phyloP scores from a whole-genome alignment of 2,888 invertebrate species.

The Melieria crassipennis region DNA sequence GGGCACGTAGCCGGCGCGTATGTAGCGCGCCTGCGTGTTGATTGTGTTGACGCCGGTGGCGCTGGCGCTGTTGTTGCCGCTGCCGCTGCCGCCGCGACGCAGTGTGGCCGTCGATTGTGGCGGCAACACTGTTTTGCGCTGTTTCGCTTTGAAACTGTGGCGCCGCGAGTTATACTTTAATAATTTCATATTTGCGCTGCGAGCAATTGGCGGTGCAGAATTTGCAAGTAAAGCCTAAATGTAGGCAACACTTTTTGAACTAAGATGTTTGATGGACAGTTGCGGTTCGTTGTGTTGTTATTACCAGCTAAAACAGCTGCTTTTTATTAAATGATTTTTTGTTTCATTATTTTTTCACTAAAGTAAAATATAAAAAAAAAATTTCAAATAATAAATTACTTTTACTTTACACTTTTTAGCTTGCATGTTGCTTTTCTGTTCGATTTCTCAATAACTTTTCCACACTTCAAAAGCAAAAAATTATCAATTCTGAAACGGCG shows the following conservation, averaged over 20 bases:
- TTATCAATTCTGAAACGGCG: too few species aligned
- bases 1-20: constrained; percentile 46
- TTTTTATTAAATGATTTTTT: too few species aligned
- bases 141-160: constrained; percentile 62
- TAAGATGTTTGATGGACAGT: background rate
- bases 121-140: constrained; percentile 48
- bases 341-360: too few species aligned
- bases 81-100: constrained; percentile 30
- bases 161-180: constrained; percentile 62
- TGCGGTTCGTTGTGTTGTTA: too few species aligned
- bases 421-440: background rate
- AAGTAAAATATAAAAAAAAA: too few species aligned
- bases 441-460: background rate
- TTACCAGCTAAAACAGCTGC: too few species aligned
- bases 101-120: constrained; percentile 44
- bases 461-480: too few species aligned
- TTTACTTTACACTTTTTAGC: too few species aligned
- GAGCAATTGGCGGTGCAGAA: constrained; percentile 9
- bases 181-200: constrained; percentile 47
- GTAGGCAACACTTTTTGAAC: constrained; percentile 40
- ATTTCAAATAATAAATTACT: too few species aligned
- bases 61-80: constrained; percentile 33
- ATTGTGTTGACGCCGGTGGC: constrained; percentile 39
- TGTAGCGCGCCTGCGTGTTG: constrained; percentile 48
- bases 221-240: constrained; percentile 31